Percentiles rank a stretch among this genome's conserved stretches.
Conservation (phyloP, 2,888 invertebrate genomes). For the Aleiodes testaceus region DNA sequence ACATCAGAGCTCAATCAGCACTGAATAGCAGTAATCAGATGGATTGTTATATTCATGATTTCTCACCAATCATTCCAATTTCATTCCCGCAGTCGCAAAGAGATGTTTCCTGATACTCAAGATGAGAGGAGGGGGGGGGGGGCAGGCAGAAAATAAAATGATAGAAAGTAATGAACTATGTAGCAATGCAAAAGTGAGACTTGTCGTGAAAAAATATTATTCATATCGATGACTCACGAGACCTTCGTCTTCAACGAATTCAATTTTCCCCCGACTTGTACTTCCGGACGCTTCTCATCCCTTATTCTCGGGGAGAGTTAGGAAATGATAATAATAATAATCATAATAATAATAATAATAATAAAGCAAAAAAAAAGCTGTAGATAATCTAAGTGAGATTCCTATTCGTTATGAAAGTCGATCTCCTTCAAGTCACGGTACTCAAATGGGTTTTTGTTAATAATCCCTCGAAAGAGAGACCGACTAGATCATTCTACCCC, state of each 20-base stretch:
- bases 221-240: not conserved
- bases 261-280: constrained; percentile 18
- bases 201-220: constrained; percentile 16
- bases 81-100: not conserved
- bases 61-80: constrained; percentile 13
- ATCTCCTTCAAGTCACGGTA: not conserved
- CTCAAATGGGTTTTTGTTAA: not conserved
- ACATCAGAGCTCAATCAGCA: not conserved
- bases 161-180: too few species aligned
- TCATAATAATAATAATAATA: not conserved
- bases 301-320: not conserved
- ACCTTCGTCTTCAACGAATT: constrained; percentile 17
- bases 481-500: constrained; percentile 3
- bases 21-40: constrained; percentile 25
- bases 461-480: constrained; percentile 35
- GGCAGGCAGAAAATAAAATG: too few species aligned
- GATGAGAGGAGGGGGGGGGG: too few species aligned
- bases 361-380: not conserved
- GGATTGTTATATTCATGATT: constrained; percentile 15
- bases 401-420: constrained; percentile 22
- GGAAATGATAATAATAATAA: not conserved
- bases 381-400: constrained; percentile 14
- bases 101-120: too few species aligned
- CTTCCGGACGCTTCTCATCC: not conserved
- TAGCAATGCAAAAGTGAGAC: too few species aligned